Evolutionary conservation across 2,888 invertebrate genomes (phyloP), one percentile per base, ranked within the genome.

Genomic region (Ennomos quercinarius): DNA sequence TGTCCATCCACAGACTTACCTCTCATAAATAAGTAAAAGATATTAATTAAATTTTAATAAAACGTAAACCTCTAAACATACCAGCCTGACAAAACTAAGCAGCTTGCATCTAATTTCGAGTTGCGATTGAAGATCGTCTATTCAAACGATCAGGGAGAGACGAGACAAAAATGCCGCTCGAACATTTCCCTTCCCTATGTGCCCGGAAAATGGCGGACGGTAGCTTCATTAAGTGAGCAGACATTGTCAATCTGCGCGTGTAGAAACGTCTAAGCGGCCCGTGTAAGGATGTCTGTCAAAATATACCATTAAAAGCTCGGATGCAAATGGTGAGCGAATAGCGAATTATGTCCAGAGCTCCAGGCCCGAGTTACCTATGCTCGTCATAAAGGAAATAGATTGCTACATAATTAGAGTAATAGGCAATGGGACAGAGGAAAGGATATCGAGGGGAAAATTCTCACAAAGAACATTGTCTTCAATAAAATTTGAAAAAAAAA

Each of bases 171-270:
- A 63, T 64, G 54, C 61, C 47, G 56, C 47, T 35, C 13, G 53
- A 43, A 44, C 54, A 61, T 74, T 76, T 78, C 72, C 71, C 71
- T 76, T 78, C 72, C 71, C 71, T 67, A 71, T 73, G 72, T 69
- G 68, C 71, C 64, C 44, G 68, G 64, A 67, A 72, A 73, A 66
- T 64, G 63, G 50, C 63, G 63, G 69, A 66, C 72, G 67, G 73
- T 68, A 73, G 83, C 81, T 84, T 86, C 85, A 85, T 86, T 86
- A 86, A 74, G 71, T 64, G 73, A 69, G 72, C 68, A 76, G 80
- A 83, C 80, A 81, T 85, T 87, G 87, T 84, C 87, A 87, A 83
- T 86, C 85, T 76, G 71, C 74, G 76, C 78, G 72, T 79, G 78
- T 76, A 76, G 76, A 70, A 71, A 76, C 61, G 81, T 80, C 81